phyloP scores from a whole-genome alignment of 2,113 vertebrate species.

The Thinocorus orbignyianus region DNA sequence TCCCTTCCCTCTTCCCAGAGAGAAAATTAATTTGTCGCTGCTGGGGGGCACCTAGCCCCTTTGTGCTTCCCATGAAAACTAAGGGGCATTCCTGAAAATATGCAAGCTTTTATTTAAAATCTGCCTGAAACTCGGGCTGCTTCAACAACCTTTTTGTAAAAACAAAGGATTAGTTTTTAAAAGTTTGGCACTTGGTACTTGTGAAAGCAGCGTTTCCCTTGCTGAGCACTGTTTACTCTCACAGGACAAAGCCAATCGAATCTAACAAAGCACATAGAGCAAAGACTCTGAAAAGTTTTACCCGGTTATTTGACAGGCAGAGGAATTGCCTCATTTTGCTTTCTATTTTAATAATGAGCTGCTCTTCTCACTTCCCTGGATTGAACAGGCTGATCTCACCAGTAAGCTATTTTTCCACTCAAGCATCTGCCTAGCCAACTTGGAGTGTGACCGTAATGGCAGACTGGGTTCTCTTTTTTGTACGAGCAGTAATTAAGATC shows the following conservation, averaged over 20 bases:
- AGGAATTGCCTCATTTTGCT: neutral
- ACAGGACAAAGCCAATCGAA: neutral
- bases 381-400: constrained; percentile 14
- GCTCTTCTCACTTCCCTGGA: neutral
- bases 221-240: neutral
- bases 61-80: neutral
- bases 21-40: neutral
- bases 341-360: neutral
- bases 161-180: neutral
- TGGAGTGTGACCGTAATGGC: fast-evolving
- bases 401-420: constrained; percentile 17
- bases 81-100: neutral
- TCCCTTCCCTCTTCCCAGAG: neutral
- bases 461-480: neutral
- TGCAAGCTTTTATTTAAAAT: neutral
- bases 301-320: neutral
- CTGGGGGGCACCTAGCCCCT: neutral
- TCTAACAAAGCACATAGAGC: neutral
- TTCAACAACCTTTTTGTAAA: neutral
- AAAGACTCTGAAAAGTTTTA: neutral
- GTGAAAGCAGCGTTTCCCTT: neutral
- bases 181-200: neutral
- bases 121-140: neutral
- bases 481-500: neutral
- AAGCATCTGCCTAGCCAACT: neutral